These are phyloP conservation scores for Anthophora plumipes DNA, from an alignment of 2,888 invertebrate genomes.

Conservation along the genomic window DNA sequence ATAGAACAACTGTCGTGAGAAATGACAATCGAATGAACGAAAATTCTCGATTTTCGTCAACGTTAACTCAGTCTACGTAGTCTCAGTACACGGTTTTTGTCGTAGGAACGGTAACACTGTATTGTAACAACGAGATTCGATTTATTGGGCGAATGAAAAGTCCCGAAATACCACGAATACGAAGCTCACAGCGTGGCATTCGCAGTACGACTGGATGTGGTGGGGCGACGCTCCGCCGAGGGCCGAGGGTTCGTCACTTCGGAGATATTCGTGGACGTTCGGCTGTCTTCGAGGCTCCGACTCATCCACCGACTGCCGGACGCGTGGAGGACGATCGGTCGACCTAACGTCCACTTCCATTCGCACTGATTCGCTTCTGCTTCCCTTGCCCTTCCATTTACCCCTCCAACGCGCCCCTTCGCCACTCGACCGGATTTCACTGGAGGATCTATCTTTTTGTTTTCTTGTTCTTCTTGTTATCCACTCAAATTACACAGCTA, in stretches of 20 bases:
- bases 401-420: constrained; percentile 48
- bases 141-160: constrained; percentile 58
- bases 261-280: constrained; percentile 70
- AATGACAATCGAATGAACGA: background rate
- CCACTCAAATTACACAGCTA: constrained; percentile 53
- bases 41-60: background rate
- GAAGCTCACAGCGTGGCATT: constrained; percentile 79
- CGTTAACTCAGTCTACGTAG: background rate
- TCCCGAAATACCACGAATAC: constrained; percentile 65
- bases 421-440: constrained; percentile 47
- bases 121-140: constrained; percentile 24
- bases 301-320: constrained; percentile 69
- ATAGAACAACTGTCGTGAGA: background rate
- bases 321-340: constrained; percentile 69
- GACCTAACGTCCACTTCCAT: constrained; percentile 74
- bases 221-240: constrained; percentile 73
- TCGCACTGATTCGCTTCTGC: constrained; percentile 71
- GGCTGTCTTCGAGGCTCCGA: constrained; percentile 59
- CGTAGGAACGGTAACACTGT: constrained; percentile 18
- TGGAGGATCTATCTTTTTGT: constrained; percentile 37
- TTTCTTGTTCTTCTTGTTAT: constrained; percentile 48
- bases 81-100: background rate
- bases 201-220: constrained; percentile 82
- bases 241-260: constrained; percentile 74
- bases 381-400: constrained; percentile 51